These are phyloP conservation scores for Minunthozetes semirufus DNA, from an alignment of 2,888 invertebrate species.

Conservation along the genomic window DNA sequence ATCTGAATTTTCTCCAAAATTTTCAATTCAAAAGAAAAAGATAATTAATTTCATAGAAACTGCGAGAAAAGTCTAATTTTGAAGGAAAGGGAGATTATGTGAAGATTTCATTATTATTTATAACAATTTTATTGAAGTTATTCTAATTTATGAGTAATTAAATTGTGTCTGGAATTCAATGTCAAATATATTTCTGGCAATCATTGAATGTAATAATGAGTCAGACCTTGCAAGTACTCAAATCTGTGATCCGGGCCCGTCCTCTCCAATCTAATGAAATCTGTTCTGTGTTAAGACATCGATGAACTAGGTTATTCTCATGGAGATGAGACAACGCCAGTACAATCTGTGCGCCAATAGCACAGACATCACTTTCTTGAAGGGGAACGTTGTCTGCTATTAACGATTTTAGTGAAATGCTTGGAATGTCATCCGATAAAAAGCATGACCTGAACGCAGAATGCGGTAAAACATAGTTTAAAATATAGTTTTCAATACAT, in stretches of 20 bases:
- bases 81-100: background rate
- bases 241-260: background rate
- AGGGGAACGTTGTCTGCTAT: slow-evolving; percentile 18
- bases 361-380: slow-evolving; percentile 24
- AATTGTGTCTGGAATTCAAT: background rate
- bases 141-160: background rate
- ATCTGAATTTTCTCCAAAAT: no score
- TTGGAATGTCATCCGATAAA: slow-evolving; percentile 22
- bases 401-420: slow-evolving; percentile 25
- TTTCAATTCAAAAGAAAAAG: no score
- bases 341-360: slow-evolving; percentile 15
- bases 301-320: slow-evolving; percentile 14
- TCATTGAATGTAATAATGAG: background rate
- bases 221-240: slow-evolving; percentile 24
- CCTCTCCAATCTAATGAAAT: slow-evolving; percentile 31
- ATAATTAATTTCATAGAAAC: background rate
- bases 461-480: background rate
- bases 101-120: background rate
- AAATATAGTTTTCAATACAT: background rate
- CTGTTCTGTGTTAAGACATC: background rate
- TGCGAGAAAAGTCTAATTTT: background rate
- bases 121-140: background rate
- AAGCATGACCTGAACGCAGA: background rate
- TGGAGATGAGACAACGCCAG: slow-evolving; percentile 18
- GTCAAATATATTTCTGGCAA: background rate